Evolutionary conservation across 2,797 vertebrate species (phyloP), one percentile per base, ranked within the genome.

Genomic region (Triplophysa bombifrons): DNA sequence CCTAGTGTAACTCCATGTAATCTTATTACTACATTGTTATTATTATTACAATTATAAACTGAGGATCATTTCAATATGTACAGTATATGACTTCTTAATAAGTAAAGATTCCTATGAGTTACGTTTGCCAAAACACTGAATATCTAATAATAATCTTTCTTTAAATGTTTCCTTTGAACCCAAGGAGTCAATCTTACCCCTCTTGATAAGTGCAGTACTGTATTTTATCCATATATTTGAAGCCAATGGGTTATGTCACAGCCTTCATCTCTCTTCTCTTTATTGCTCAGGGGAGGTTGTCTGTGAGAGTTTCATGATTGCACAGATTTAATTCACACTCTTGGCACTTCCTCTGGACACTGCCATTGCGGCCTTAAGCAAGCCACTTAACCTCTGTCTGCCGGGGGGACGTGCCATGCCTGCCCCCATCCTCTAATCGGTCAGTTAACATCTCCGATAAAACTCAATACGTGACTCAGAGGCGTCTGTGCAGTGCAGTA

Each of bases 271-370:
- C 6, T 48, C 34, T 70, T 38, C 66, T 38, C 4, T 61, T 76
- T 16, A 44, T 50, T 50, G 56, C 56, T 51, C 76, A 63, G 44
- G 13, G 48, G 56, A 63, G 44, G 34, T 17, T 41, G 66, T 41
- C 56, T 63, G 56, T 51, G 11, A 71, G 48, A 78, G 68, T 16
- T n/a, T 19, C 6, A 53, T 72, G 58, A 72, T 78, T 78, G 58
- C n/a, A 78, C 63, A 78, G 48, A 78, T 78, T 78, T 78, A 53
- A 78, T 78, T 78, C 58, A 72, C 56, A 72, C 67, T 78, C 30
- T 55, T 48, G 68, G 46, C 58, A 30, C 58, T 61, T 78, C 56
- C 48, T 71, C 30, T 55, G 58, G 30, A 58, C 67, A 71, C n/a
- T 72, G 46, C 30, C n/a, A 41, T 61, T 70, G 50, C 48, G n/a